A percentile compares a stretch with the other conserved stretches of the same genome.
phyloP scores from a whole-genome alignment of 1,140 invertebrate species.

The Campodea augens region DNA sequence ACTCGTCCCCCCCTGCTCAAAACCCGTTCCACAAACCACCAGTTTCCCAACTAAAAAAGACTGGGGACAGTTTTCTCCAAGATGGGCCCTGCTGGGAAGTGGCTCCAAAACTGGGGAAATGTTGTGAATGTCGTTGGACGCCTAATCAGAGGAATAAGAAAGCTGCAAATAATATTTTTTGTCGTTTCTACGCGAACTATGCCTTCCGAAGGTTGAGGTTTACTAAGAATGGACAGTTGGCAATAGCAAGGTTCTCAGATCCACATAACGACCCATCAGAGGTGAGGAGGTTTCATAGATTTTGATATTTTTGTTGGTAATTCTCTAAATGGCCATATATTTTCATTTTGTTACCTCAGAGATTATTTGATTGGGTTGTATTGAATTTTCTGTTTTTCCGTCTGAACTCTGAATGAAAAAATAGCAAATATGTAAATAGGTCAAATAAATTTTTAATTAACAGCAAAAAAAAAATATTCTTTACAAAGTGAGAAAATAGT shows the following conservation, averaged over 20 bases:
- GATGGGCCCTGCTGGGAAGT: slow-evolving; percentile 76
- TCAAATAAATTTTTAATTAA: no score
- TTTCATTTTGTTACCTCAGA: neutral
- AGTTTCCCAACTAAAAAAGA: slow-evolving; percentile 46
- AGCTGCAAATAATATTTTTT: slow-evolving; percentile 80
- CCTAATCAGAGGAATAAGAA: slow-evolving; percentile 65
- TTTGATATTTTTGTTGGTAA: slow-evolving; percentile 73
- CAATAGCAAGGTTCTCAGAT: slow-evolving; percentile 87
- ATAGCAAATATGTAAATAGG: no score
- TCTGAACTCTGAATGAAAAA: no score
- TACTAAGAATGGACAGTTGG: slow-evolving; percentile 69
- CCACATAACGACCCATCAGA: slow-evolving; percentile 66
- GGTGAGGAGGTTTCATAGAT: slow-evolving; percentile 62
- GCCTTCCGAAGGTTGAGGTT: slow-evolving; percentile 80
- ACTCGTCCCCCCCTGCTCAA: slow-evolving; percentile 24
- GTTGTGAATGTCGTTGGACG: slow-evolving; percentile 75
- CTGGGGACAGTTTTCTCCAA: slow-evolving; percentile 65
- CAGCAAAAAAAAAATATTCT: no score
- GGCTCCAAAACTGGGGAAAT: slow-evolving; percentile 70
- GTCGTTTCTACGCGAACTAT: slow-evolving; percentile 63
- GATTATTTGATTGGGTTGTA: neutral
- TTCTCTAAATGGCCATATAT: neutral
- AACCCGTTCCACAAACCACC: slow-evolving; percentile 50
- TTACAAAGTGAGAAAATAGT: no score
- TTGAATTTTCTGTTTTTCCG: neutral